Evolutionary conservation across 37 sponge, comb jelly and placozoan species (phyloP).

Genomic region (Tethya wilhelma): DNA sequence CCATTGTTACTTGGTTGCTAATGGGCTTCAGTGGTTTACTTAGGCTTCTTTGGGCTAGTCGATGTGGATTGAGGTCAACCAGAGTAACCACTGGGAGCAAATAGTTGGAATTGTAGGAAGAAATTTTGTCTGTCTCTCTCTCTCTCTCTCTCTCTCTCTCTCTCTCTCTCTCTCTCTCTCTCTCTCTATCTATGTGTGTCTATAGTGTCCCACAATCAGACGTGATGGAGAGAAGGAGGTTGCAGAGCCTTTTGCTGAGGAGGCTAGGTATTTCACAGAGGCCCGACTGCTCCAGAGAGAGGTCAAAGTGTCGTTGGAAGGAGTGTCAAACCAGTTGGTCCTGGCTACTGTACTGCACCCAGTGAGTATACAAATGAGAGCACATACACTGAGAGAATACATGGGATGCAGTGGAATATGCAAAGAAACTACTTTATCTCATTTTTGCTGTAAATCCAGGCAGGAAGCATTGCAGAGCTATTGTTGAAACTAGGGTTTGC

Average conservation of each 20-base stretch:
- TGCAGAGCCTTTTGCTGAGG: constrained; percentile 91
- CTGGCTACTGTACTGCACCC: constrained; percentile 69
- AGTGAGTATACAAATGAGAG: constrained; percentile 38
- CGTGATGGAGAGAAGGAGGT: constrained; percentile 70
- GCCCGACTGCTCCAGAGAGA: constrained; percentile 92
- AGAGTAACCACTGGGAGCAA: no score
- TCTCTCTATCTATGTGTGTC: no score
- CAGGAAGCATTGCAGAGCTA: constrained; percentile 91
- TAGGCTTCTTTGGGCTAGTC: no score
- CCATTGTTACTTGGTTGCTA: not conserved
- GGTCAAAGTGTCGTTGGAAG: constrained; percentile 86
- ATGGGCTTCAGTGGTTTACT: no score
- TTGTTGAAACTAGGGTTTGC: constrained; percentile 93
- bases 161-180: not conserved
- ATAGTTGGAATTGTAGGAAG: no score
- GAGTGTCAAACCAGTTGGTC: constrained; percentile 75
- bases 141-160: not conserved
- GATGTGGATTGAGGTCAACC: no score
- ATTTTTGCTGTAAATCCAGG: constrained; percentile 18
- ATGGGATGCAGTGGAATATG: not conserved
- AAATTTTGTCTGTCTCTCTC: not conserved
- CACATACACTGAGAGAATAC: not conserved
- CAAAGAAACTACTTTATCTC: not conserved
- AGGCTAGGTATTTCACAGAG: constrained; percentile 93
- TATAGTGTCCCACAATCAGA: constrained; percentile 78